phyloP scores from a whole-genome alignment of 2,113 vertebrate species.

The Gila orcuttii region DNA sequence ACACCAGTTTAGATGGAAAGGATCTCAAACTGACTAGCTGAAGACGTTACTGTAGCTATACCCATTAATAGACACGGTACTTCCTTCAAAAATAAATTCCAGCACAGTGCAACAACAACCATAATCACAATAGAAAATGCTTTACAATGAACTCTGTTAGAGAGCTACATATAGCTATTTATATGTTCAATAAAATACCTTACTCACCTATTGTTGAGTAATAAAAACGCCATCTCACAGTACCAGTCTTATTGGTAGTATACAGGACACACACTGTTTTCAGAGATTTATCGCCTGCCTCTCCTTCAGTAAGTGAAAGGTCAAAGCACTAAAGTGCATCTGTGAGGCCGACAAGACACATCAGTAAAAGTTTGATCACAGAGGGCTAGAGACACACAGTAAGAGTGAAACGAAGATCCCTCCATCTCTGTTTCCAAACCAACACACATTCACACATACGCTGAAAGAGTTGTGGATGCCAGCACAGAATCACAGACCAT shows the following conservation, averaged over 20 bases:
- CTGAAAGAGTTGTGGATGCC: background rate
- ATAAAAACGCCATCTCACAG: background rate
- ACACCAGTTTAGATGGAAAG: too few species aligned
- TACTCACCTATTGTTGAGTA: too few species aligned
- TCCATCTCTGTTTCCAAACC: background rate
- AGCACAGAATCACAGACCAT: background rate
- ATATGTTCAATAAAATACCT: too few species aligned
- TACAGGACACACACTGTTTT: background rate
- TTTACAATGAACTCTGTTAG: too few species aligned
- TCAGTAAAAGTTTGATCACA: constrained; percentile 7
- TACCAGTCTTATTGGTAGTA: background rate
- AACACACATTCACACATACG: background rate
- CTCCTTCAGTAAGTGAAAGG: constrained; percentile 29
- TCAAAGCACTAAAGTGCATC: constrained; percentile 17
- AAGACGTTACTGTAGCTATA: too few species aligned
- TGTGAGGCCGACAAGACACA: background rate
- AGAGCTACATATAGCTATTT: too few species aligned
- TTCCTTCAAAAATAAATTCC: too few species aligned
- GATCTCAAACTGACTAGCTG: too few species aligned
- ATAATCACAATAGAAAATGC: too few species aligned
- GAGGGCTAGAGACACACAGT: constrained; percentile 6
- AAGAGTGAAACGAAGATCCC: background rate
- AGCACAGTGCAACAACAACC: too few species aligned
- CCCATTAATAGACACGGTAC: too few species aligned
- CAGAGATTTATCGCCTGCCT: background rate